Evolutionary conservation across 1,140 invertebrate genomes (phyloP).

Genomic region (Rhagoletis zephyria): DNA sequence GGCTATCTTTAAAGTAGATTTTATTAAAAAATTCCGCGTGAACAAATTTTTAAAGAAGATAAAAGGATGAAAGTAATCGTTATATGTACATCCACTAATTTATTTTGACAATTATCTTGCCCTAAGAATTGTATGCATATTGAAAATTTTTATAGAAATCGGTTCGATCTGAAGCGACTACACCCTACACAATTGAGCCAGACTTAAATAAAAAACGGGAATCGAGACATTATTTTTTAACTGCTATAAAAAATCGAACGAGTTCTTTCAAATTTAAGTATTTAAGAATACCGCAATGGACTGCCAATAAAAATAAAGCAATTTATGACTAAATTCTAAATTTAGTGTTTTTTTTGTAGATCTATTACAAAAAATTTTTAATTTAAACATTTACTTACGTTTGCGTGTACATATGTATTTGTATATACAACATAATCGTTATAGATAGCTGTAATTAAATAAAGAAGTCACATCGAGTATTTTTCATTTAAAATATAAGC

Average conservation of each 20-base stretch:
- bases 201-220: background rate
- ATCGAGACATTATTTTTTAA: background rate
- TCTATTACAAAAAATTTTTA: background rate
- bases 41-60: too few relatives aligned
- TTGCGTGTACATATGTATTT: slow-evolving; percentile 1
- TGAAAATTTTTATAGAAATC: background rate
- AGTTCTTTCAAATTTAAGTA: too few relatives aligned
- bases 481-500: too few relatives aligned
- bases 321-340: background rate
- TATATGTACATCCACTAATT: too few relatives aligned
- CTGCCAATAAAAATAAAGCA: too few relatives aligned
- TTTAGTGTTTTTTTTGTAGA: background rate
- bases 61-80: too few relatives aligned
- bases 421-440: slow-evolving; percentile 28
- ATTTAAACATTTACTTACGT: background rate
- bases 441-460: background rate
- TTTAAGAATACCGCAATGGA: too few relatives aligned
- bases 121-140: too few relatives aligned
- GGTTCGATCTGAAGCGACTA: slow-evolving; percentile 15
- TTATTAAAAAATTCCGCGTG: too few relatives aligned
- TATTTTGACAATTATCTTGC: too few relatives aligned
- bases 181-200: slow-evolving; percentile 52
- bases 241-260: too few relatives aligned
- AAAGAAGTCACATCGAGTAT: background rate
- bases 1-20: too few relatives aligned